Percentiles rank a stretch among this genome's conserved stretches.
Conservation (phyloP, 30 jellyfish, hydroid and myxozoan species). For the Turritopsis rubra region DNA sequence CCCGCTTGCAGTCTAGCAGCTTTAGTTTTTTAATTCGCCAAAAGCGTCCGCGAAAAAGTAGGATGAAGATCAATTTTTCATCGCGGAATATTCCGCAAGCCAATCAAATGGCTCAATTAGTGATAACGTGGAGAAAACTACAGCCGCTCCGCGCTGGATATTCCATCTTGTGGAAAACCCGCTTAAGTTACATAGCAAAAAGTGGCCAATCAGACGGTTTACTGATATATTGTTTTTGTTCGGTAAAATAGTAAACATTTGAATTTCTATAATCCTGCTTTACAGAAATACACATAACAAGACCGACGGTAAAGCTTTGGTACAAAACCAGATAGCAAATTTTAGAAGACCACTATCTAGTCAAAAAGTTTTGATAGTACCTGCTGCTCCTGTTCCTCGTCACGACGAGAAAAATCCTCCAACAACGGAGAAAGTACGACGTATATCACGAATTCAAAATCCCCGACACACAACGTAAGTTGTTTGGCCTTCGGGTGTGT, state of each 20-base stretch:
- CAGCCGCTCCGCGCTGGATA: too few relatives aligned
- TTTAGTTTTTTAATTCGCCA: too few relatives aligned
- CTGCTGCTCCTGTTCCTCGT: background rate
- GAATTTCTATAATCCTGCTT: background rate
- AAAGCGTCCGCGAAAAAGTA: too few relatives aligned
- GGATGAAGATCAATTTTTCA: too few relatives aligned
- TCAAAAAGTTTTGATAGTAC: background rate
- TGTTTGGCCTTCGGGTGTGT: too few relatives aligned
- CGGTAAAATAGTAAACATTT: background rate
- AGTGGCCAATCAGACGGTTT: too few relatives aligned
- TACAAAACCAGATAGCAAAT: background rate
- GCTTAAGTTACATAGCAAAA: too few relatives aligned
- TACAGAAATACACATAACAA: background rate
- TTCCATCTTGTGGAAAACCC: too few relatives aligned
- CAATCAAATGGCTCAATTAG: too few relatives aligned
- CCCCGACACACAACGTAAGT: background rate
- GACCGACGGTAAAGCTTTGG: background rate
- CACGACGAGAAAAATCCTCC: background rate
- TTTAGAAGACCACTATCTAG: background rate
- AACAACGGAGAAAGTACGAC: background rate
- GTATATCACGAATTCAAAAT: background rate
- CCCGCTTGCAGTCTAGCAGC: too few relatives aligned
- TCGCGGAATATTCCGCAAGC: too few relatives aligned
- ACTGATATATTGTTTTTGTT: background rate
- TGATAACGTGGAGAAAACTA: too few relatives aligned